phyloP scores from a whole-genome alignment of 1,140 invertebrate species.

The Phortica variegata region DNA sequence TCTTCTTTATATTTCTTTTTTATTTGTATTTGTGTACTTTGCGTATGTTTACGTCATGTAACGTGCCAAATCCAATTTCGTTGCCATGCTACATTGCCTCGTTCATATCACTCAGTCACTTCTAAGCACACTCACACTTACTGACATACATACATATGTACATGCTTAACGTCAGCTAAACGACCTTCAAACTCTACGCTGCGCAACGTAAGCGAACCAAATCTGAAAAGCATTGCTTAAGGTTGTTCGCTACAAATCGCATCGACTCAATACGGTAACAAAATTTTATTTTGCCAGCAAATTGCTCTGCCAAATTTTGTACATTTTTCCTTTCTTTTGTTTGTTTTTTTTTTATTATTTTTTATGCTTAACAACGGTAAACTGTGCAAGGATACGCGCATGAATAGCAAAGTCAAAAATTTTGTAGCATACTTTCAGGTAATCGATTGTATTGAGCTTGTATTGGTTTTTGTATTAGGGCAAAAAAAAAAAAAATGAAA shows the following conservation, averaged over 20 bases:
- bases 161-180: too few relatives aligned
- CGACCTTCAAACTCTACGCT: background rate
- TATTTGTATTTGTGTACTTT: conserved; percentile 21
- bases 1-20: too few relatives aligned
- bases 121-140: too few relatives aligned
- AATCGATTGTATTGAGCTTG: conserved; percentile 34
- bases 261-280: background rate
- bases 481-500: too few relatives aligned
- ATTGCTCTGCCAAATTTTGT: conserved; percentile 11
- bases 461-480: too few relatives aligned
- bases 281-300: background rate
- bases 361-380: conserved; percentile 27
- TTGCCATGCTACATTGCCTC: conserved; percentile 11
- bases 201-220: background rate
- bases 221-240: background rate
- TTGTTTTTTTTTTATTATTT: conserved; percentile 24
- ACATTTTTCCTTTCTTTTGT: conserved; percentile 20
- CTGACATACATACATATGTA: too few relatives aligned
- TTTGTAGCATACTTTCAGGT: background rate
- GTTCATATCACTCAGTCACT: too few relatives aligned
- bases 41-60: conserved; percentile 33
- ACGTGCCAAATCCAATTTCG: conserved; percentile 42
- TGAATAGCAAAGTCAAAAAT: conserved; percentile 15
- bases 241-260: background rate
- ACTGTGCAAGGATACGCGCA: conserved; percentile 28